Conservation (phyloP, 1,140 invertebrate species). For the Drosophila bocqueti region DNA sequence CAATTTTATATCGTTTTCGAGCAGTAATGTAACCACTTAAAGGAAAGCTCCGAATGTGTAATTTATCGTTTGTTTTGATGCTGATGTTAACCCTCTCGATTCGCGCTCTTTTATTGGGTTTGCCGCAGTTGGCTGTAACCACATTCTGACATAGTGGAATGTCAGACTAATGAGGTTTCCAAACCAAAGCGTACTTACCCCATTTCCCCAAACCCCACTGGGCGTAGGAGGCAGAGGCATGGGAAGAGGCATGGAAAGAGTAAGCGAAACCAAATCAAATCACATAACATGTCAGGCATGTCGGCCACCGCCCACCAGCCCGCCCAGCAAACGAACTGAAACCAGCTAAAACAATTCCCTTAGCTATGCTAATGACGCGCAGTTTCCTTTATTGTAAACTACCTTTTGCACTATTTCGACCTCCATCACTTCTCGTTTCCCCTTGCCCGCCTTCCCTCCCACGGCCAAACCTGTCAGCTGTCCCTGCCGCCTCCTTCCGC, state of each 20-base stretch:
- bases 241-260: slow-evolving; percentile 7
- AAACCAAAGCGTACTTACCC: slow-evolving; percentile 70
- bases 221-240: not conserved
- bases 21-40: not conserved
- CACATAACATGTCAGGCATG: slow-evolving; percentile 71
- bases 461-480: slow-evolving; percentile 28
- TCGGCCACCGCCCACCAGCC: slow-evolving; percentile 17
- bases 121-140: slow-evolving; percentile 36
- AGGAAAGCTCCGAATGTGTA: not conserved
- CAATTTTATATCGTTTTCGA: no score
- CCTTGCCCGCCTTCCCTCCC: not conserved
- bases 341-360: slow-evolving; percentile 53
- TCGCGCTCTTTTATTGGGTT: slow-evolving; percentile 20
- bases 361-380: slow-evolving; percentile 72
- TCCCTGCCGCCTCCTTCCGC: slow-evolving; percentile 5
- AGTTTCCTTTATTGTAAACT: slow-evolving; percentile 61
- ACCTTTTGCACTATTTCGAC: slow-evolving; percentile 47
- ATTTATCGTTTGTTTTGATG: slow-evolving; percentile 8
- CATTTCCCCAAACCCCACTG: slow-evolving; percentile 10
- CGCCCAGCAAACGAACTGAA: slow-evolving; percentile 37
- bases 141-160: slow-evolving; percentile 67
- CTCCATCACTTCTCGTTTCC: slow-evolving; percentile 6
- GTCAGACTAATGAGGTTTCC: slow-evolving; percentile 71
- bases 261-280: slow-evolving; percentile 71
- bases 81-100: not conserved